A percentile compares a stretch with the other conserved stretches of the same genome.
Conservation (phyloP, 2,888 invertebrate genomes). For the Cylloceria caligata region DNA sequence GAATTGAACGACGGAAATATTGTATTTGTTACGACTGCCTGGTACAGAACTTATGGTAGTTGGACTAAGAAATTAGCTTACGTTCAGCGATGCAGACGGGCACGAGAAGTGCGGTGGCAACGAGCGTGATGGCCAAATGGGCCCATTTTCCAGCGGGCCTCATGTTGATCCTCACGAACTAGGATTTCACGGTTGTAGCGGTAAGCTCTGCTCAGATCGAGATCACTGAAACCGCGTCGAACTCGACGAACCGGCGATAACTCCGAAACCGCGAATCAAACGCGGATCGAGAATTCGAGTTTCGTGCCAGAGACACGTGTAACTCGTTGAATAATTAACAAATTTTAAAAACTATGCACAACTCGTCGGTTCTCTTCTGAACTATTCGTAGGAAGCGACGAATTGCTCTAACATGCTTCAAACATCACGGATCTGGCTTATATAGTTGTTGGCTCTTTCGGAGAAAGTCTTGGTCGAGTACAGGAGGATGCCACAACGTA, state of each 20-base stretch:
- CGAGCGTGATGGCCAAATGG: slow-evolving; percentile 76
- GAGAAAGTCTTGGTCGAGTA: slow-evolving; percentile 82
- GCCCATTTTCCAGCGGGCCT: slow-evolving; percentile 78
- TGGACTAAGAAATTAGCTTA: slow-evolving; percentile 75
- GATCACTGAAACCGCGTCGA: slow-evolving; percentile 62
- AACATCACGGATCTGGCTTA: slow-evolving; percentile 82
- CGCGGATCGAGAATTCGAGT: slow-evolving; percentile 43
- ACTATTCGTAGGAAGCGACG: slow-evolving; percentile 72
- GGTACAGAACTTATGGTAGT: no score
- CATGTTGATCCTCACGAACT: slow-evolving; percentile 76
- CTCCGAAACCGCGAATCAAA: slow-evolving; percentile 53
- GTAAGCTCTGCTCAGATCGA: slow-evolving; percentile 30
- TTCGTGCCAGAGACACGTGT: slow-evolving; percentile 7
- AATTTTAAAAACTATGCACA: slow-evolving; percentile 40
- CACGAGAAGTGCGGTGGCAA: slow-evolving; percentile 77
- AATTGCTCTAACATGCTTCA: slow-evolving; percentile 84
- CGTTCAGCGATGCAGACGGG: slow-evolving; percentile 80
- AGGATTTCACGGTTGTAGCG: slow-evolving; percentile 15
- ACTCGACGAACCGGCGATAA: slow-evolving; percentile 49
- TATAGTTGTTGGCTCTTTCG: slow-evolving; percentile 83
- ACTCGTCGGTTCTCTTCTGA: slow-evolving; percentile 33
- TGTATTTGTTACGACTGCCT: no score
- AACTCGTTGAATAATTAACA: slow-evolving; percentile 3
- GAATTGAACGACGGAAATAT: no score
- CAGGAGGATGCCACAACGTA: slow-evolving; percentile 68